Conservation (phyloP, 2,888 invertebrate species). For the Hyppa rectilinea region DNA sequence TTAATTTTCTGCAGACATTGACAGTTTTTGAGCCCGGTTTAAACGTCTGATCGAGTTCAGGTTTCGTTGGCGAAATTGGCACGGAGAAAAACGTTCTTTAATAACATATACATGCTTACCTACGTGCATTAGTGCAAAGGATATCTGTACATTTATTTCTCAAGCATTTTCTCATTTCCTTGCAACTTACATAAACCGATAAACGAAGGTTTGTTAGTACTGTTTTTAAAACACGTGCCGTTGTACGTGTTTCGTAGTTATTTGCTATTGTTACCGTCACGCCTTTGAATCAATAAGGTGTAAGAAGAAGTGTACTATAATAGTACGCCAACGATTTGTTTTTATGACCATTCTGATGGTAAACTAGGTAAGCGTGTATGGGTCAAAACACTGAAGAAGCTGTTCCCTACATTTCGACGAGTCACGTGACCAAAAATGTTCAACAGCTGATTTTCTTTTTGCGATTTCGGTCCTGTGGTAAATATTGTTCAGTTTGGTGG, state of each 20-base stretch:
- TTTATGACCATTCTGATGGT: background rate
- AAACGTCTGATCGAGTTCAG: too few species aligned
- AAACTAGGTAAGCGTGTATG: background rate
- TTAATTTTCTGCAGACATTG: too few species aligned
- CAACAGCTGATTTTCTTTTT: too few species aligned
- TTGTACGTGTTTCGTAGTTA: conserved; percentile 18
- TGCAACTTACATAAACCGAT: conserved; percentile 40
- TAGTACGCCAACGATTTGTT: background rate
- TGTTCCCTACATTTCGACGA: too few species aligned
- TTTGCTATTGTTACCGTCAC: conserved; percentile 39
- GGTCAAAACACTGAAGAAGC: background rate
- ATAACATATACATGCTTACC: too few species aligned
- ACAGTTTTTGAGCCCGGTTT: too few species aligned
- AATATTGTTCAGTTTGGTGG: too few species aligned
- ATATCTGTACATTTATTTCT: conserved; percentile 28
- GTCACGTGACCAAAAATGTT: too few species aligned
- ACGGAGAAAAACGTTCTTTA: background rate
- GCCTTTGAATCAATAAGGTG: conserved; percentile 18
- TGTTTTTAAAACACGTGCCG: conserved; percentile 45
- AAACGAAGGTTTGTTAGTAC: conserved; percentile 50
- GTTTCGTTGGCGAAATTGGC: too few species aligned
- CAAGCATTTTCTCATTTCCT: conserved; percentile 47
- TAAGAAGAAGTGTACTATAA: conserved; percentile 2
- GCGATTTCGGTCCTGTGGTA: too few species aligned
- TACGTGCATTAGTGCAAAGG: background rate